Percentiles rank a stretch among this genome's conserved stretches.
Evolutionary conservation across 2,888 invertebrate genomes (phyloP).

Genomic region (Stenodera caucasica): DNA sequence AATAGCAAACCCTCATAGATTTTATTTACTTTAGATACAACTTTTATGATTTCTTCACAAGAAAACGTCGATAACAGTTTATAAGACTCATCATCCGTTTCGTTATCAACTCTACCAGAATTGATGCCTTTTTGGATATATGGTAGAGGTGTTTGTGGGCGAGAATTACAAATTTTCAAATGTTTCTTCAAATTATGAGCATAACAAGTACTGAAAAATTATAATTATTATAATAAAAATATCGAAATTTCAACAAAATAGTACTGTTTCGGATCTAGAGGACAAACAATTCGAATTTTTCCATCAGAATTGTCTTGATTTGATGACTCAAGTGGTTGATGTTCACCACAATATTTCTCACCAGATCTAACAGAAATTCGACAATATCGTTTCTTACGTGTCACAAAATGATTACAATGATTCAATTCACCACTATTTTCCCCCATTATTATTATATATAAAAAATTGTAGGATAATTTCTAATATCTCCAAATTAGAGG

Average conservation of each 20-base stretch:
- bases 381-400: conserved; percentile 72
- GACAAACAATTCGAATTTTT: conserved; percentile 66
- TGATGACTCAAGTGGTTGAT: conserved; percentile 45
- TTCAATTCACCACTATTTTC: not conserved
- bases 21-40: conserved; percentile 56
- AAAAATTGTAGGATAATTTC: no score
- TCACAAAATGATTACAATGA: conserved; percentile 67
- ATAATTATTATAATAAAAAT: not conserved
- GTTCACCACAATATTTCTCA: conserved; percentile 73
- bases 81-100: conserved; percentile 28
- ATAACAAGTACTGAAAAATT: conserved; percentile 65
- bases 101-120: conserved; percentile 42
- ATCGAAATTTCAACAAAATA: no score
- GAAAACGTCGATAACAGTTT: conserved; percentile 54
- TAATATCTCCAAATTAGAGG: not conserved
- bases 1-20: conserved; percentile 48
- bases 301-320: conserved; percentile 35
- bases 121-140: conserved; percentile 62
- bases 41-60: conserved; percentile 48
- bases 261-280: conserved; percentile 74
- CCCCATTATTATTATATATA: not conserved
- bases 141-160: conserved; percentile 57
- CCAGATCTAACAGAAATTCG: conserved; percentile 75
- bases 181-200: conserved; percentile 70
- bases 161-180: conserved; percentile 73